A percentile compares a stretch with the other conserved stretches of the same genome.
phyloP scores from a whole-genome alignment of 2,888 invertebrate genomes.

The Drosophila siamana region DNA sequence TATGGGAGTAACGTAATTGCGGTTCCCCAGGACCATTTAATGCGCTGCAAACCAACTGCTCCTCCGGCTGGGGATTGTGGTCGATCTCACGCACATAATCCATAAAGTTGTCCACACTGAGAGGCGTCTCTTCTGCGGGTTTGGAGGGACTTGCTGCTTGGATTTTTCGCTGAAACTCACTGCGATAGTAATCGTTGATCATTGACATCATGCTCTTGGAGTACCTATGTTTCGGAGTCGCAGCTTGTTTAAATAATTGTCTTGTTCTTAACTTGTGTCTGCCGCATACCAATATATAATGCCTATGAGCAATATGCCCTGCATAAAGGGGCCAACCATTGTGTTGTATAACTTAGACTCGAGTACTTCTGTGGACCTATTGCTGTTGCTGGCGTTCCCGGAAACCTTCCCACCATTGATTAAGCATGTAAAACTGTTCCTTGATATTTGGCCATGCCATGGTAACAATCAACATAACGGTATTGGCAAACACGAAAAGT shows the following conservation, averaged over 20 bases:
- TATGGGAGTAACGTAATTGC: conserved; percentile 6
- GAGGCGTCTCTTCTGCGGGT: conserved; percentile 31
- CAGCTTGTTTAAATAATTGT: background rate
- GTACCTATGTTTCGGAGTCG: too few species aligned
- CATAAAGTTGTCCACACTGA: conserved; percentile 74
- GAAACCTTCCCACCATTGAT: conserved; percentile 85
- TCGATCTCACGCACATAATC: conserved; percentile 73
- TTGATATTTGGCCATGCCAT: conserved; percentile 91
- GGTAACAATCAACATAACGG: conserved; percentile 89
- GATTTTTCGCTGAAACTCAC: conserved; percentile 88
- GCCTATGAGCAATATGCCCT: conserved; percentile 88
- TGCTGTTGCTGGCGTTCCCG: conserved; percentile 39
- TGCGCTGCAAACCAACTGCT: background rate
- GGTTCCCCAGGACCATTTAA: background rate
- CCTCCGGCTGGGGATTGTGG: conserved; percentile 9
- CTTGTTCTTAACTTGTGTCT: conserved; percentile 54
- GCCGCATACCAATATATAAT: conserved; percentile 91
- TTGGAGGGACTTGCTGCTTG: conserved; percentile 42
- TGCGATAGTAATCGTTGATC: conserved; percentile 91
- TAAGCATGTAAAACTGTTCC: conserved; percentile 86
- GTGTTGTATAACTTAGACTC: conserved; percentile 45
- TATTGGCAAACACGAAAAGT: conserved; percentile 92
- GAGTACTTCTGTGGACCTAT: conserved; percentile 30
- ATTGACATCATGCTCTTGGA: conserved; percentile 88
- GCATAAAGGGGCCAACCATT: conserved; percentile 89